Conservation (phyloP, 2,888 invertebrate species). For the Orthonevra nobilis region DNA sequence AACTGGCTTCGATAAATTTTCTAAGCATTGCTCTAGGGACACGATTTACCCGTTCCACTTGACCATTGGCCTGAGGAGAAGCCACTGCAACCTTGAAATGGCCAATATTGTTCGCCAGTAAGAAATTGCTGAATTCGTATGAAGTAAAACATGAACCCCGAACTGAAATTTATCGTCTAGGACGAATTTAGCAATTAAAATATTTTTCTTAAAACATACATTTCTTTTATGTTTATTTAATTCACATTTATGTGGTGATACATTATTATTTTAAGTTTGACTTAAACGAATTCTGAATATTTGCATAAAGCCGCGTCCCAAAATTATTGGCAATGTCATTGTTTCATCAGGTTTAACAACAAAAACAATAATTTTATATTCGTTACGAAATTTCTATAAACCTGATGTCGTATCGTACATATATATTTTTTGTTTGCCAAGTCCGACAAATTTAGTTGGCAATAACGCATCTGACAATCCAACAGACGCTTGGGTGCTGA, state of each 20-base stretch:
- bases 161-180: not conserved
- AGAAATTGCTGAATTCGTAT: not conserved
- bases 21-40: too few species aligned
- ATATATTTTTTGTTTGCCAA: not conserved
- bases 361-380: not conserved
- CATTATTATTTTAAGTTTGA: too few species aligned
- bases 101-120: not conserved
- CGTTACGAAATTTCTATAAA: not conserved
- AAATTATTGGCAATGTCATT: constrained; percentile 12
- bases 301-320: constrained; percentile 13
- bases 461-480: too few species aligned
- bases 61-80: not conserved
- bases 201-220: too few species aligned
- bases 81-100: too few species aligned
- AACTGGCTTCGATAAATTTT: not conserved
- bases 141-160: not conserved
- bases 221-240: too few species aligned
- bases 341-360: constrained; percentile 5
- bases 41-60: constrained; percentile 4
- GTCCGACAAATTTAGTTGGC: too few species aligned
- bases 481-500: constrained; percentile 7
- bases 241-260: too few species aligned
- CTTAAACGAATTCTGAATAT: not conserved
- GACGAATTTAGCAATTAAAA: not conserved
- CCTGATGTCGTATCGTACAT: not conserved